These are phyloP conservation scores for Lepilemur ruficaudatus DNA, from an alignment of 2,797 vertebrate species.

Conservation along the genomic window DNA sequence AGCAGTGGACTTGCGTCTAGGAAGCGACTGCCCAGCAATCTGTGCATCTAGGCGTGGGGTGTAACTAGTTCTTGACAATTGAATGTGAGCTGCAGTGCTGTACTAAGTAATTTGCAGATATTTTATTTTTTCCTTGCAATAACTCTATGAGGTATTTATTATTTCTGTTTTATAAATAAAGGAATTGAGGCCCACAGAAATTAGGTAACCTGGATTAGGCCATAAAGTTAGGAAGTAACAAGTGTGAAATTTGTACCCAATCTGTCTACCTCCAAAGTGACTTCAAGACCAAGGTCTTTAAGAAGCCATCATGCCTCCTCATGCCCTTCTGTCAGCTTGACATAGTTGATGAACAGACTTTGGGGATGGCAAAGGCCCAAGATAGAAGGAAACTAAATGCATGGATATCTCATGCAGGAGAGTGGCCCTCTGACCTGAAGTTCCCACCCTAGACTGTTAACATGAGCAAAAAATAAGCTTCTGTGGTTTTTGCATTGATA, in stretches of 20 bases:
- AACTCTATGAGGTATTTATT: not conserved
- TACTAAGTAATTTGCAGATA: not conserved
- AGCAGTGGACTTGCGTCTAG: not conserved
- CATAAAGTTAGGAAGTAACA: not conserved
- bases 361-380: not conserved
- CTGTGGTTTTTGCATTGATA: not conserved
- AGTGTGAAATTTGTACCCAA: not conserved
- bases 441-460: not conserved
- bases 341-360: not conserved
- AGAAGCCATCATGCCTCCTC: not conserved
- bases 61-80: not conserved
- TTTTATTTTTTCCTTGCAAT: slow-evolving; percentile 34
- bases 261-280: not conserved
- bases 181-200: not conserved
- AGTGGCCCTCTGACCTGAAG: not conserved
- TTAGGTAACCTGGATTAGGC: not conserved
- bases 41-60: not conserved
- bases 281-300: not conserved
- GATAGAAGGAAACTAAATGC: not conserved
- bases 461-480: not conserved
- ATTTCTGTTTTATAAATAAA: not conserved
- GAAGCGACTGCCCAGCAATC: not conserved
- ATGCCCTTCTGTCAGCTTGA: not conserved
- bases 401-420: not conserved
- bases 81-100: not conserved